phyloP scores from a whole-genome alignment of 2,888 invertebrate genomes.

The Stenodera caucasica region DNA sequence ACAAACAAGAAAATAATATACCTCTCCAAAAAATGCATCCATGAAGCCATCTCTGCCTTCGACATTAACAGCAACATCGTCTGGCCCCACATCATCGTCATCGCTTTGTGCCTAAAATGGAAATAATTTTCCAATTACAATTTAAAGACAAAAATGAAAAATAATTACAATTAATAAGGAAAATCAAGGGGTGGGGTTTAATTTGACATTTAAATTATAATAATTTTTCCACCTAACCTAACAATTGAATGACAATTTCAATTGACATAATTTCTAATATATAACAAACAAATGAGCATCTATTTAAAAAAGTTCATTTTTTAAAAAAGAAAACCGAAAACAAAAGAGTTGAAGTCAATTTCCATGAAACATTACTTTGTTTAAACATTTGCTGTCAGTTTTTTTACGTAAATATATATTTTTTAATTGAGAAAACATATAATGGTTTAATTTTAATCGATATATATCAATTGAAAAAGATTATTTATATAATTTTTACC shows the following conservation, averaged over 20 bases:
- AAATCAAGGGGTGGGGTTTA: conserved; percentile 49
- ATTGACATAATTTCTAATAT: background rate
- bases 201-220: conserved; percentile 32
- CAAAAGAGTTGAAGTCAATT: background rate
- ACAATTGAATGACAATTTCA: conserved; percentile 19
- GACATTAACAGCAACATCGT: conserved; percentile 94
- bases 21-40: conserved; percentile 99
- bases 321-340: no score
- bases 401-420: no score
- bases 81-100: conserved; percentile 92
- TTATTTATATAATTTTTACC: conserved; percentile 58
- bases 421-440: no score
- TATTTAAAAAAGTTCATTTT: background rate
- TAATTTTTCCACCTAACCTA: conserved; percentile 47
- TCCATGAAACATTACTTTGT: no score
- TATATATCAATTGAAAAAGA: background rate
- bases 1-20: conserved; percentile 58
- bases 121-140: conserved; percentile 16
- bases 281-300: background rate
- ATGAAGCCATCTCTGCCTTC: conserved; percentile 93
- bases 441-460: no score
- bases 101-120: conserved; percentile 91
- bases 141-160: conserved; percentile 17
- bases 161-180: conserved; percentile 11
- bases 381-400: background rate